Evolutionary conservation across 2,888 invertebrate species (phyloP).

Genomic region (Pachycephus smyrnensis): DNA sequence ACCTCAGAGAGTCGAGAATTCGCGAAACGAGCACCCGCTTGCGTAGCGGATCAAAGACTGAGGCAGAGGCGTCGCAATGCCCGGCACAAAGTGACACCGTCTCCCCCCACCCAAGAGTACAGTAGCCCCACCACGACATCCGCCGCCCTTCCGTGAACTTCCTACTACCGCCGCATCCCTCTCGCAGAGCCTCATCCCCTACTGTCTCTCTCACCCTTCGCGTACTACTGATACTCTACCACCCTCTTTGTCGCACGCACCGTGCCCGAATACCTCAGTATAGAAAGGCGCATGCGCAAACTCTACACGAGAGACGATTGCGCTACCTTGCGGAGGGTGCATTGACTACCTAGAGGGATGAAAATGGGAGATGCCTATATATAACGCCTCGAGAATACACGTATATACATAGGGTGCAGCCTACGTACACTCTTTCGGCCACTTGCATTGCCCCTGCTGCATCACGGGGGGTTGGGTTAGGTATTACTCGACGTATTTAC

Average conservation of each 20-base stretch:
- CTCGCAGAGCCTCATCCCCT: constrained; percentile 2
- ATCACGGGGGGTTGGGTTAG: no score
- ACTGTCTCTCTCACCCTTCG: constrained; percentile 7
- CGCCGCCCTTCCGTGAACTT: constrained; percentile 1
- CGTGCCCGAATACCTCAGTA: no score
- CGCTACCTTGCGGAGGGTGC: constrained; percentile 44
- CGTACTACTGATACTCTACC: background rate
- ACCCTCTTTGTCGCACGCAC: constrained; percentile 19
- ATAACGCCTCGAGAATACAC: background rate
- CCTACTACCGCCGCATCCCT: constrained; percentile 13
- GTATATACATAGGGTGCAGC: background rate
- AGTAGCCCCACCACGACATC: constrained; percentile 22
- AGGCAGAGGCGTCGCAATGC: constrained; percentile 57
- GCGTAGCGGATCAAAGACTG: constrained; percentile 57
- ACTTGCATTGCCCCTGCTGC: constrained; percentile 4
- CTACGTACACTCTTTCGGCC: constrained; percentile 9
- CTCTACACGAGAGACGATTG: constrained; percentile 1
- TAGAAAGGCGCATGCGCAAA: no score
- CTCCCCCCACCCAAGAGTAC: constrained; percentile 40
- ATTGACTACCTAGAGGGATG: constrained; percentile 30
- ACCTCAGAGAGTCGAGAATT: no score
- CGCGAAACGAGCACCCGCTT: constrained; percentile 39
- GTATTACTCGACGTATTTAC: background rate
- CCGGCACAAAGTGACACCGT: constrained; percentile 63
- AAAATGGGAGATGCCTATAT: constrained; percentile 3